Evolutionary conservation across 2,888 invertebrate genomes (phyloP), one percentile per base, ranked within the genome.

Genomic region (Syritta pipiens): DNA sequence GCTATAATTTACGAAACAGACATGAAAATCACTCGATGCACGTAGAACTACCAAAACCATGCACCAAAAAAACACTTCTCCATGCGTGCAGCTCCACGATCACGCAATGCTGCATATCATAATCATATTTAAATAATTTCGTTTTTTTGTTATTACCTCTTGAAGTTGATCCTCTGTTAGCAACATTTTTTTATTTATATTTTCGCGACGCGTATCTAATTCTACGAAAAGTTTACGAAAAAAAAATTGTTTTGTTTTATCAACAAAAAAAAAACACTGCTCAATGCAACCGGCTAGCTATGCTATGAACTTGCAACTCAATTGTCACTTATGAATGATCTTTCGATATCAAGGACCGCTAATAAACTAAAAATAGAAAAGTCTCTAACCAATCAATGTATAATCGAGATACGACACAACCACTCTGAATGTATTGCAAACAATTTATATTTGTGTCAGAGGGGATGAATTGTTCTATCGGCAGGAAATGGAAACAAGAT

Each of bases 321-420:
- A n/a, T n/a, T 40, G 40, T 12, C 40, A 57, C 63, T 55, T 30
- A 35, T 53, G 60, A 22, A 84, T 85, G 86, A 86, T 86, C 86
- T 85, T 84, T 83, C 85, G 84, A 85, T 87, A 86, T 85, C 87
- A 87, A 87, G 85, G 85, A 86, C 85, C 84, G 85, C 85, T 85
- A 85, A 86, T 88, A 86, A 84, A 88, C 88, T 88, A 86, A 88
- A 88, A 85, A 86, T 87, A 84, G 84, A 85, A 84, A 84, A 81
- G 81, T 53, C 19, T 53, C 30, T 71, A 72, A 53, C 65, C 65
- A 72, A 77, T 74, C 71, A 65, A 79, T 81, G 76, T 24, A 77
- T 77, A 77, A 72, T 77, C 60, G 59, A 67, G 53, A 72, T 77
- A 30, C 14, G 26, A 42, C 53, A 48, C 60, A 30, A 59, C 69